Base-by-base conservation (phyloP, 2,797 vertebrate genomes). In the Clamator glandarius region DNA sequence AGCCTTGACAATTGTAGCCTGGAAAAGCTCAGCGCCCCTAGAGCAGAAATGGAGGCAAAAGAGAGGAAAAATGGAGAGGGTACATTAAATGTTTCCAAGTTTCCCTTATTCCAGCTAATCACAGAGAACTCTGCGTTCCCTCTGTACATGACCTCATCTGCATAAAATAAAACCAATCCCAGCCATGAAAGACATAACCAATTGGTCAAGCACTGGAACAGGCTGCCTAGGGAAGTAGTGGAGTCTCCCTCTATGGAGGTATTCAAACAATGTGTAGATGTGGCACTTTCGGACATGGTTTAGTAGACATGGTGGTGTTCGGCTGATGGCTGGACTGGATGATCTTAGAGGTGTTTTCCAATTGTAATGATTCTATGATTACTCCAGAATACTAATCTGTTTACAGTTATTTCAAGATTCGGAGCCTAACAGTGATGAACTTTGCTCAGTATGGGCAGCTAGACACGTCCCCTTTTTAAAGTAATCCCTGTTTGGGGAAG, bases 11-110 rank as follows among this genome's bases (percentile, higher is more conserved):
- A 99, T 99, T 15, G 99, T 99, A 96, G 99, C 99, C 97, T 99
- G 99, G 97, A 99, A 99, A 83, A 99, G 98, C 97, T 99, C 99
- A 2, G 99, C 99, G 76, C 99, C 99, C 97, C 99, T 99, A 94
- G 46, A 98, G 70, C 62, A 97, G 88, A 90, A 94, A 77, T 11
- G 10, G 6, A 50, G 10, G 5, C 33, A 79, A 52, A 72, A 52
- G 52, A 82, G 76, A 91, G 35, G 23, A 9, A 62, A 51, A 79
- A 79, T 85, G 7, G 12, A 88, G 28, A 78, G 0, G 6, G 66
- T n/a, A 84, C 2, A 41, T 21, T 33, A 46, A 58, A 77, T 44
- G 17, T 11, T 76, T 70, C 26, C 26, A 50, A 33, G 18, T 55
- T 87, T 83, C 44, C 26, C 25, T 52, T 74, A 68, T 8, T 11